Evolutionary conservation across 2,888 invertebrate species (phyloP), one percentile per base, ranked within the genome.

Genomic region (Falcaria lacertinaria): DNA sequence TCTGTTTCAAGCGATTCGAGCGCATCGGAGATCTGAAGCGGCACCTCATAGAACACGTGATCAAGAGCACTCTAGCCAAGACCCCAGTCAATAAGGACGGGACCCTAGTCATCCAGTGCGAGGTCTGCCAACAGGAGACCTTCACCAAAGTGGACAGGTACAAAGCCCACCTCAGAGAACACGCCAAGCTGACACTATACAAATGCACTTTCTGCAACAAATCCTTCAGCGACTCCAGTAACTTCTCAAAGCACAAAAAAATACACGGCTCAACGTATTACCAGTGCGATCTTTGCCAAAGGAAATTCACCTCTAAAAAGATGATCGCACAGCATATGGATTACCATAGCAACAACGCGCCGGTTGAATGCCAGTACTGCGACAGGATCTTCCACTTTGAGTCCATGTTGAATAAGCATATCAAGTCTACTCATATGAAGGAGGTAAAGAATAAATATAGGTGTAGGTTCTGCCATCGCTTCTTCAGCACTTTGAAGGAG

Each of bases 241-340:
- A 90, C 46, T 90, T 89, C 48, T 90, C 89, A 1, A 90, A 90
- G 39, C 90, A 90, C 55, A 90, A 90, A 56, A 90, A 90, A 48
- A 80, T 87, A 16, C 90, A 90, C 54, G 86, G 87, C 15, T 57
- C 64, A 0, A 69, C 72, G 0, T 83, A 63, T 48, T 71, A 80
- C 36, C 89, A 89, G 45, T 90, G 90, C 54, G 89, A 89, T 33
- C 55, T 88, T 13, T 90, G 90, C 54, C 74, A 74, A 15, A 62
- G 89, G 7, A 90, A 88, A 57, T 90, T 90, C 55, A 86, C 89
- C 59, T 82, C 90, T 0, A 89, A 89, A 47, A 84, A 82, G 43
- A 88, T 86, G 82, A 74, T 90, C 11, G 60, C 74, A 0, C 76
- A 72, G 33, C 90, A 90, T 54, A 83, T 90, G 75, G 85, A 89